Evolutionary conservation across 2,113 vertebrate genomes (phyloP).

Genomic region (Apodemus speciosus): DNA sequence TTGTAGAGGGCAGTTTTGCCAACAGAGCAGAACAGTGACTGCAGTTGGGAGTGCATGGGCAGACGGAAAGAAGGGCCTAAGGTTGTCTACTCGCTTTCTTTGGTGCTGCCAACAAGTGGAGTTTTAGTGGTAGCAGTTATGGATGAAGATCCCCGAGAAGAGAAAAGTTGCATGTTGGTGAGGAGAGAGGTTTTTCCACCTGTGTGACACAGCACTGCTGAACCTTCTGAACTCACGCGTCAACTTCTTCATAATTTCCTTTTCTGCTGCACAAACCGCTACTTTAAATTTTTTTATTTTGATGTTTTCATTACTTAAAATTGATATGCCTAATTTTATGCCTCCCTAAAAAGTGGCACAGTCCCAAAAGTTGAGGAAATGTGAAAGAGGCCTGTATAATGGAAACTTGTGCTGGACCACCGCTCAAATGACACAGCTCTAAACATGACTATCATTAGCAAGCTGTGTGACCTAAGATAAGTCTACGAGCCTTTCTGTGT

Average conservation of each 20-base stretch:
- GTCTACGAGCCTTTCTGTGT: constrained; percentile 42
- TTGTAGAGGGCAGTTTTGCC: constrained; percentile 11
- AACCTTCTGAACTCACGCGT: constrained; percentile 13
- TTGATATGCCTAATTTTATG: constrained; percentile 27
- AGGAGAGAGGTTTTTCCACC: background rate
- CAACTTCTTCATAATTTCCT: constrained; percentile 4
- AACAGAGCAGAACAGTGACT: background rate
- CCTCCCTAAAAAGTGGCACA: constrained; percentile 33
- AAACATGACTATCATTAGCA: constrained; percentile 40
- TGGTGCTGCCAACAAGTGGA: background rate
- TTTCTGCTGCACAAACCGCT: constrained; percentile 32
- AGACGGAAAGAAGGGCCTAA: background rate
- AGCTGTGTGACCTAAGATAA: constrained; percentile 37
- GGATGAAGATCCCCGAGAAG: background rate
- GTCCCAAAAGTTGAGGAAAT: constrained; percentile 38
- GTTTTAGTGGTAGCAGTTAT: background rate
- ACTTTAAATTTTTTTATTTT: constrained; percentile 38
- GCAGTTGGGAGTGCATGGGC: background rate
- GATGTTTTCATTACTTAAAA: constrained; percentile 22
- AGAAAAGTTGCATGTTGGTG: background rate
- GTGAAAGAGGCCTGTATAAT: constrained; percentile 5
- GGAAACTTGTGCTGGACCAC: constrained; percentile 5
- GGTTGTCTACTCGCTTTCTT: background rate
- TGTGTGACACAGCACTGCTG: background rate
- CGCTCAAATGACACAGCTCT: background rate